Base-by-base conservation (phyloP, 2,888 invertebrate species). In the Drosophila bunnanda region DNA sequence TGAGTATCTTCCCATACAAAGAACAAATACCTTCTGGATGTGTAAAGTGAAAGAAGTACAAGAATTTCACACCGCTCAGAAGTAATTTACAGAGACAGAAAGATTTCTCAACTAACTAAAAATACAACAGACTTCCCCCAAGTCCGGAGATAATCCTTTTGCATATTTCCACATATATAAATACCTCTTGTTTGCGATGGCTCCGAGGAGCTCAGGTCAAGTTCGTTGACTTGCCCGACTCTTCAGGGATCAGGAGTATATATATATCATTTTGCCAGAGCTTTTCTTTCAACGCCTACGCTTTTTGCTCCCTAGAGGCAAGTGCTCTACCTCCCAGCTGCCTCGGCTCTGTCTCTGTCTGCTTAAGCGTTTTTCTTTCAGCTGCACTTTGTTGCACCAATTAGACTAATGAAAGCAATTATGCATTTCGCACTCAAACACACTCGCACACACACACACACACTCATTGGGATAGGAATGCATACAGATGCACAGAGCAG, bases 341-440 rank as follows among this genome's bases (percentile, higher is more conserved):
- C n/a, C 57, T 15, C 46, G 6, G 30, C 28, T 38, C 34, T 46
- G 52, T 46, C 54, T 64, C 69, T 59, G 55, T 57, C 39, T 32
- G 64, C 44, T 55, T 28, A 72, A 66, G 30, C 76, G 65, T 56
- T 58, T 62, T 70, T 77, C 75, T 82, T 72, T 71, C 70, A 65
- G 69, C 64, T 69, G 28, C 61, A 66, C 50, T 55, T 53, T 58
- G 67, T 55, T 58, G 73, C 82, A 65, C 79, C 85, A 88, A 88
- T 86, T 86, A 86, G 77, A 81, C 82, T 86, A 86, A 88, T 88
- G 82, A 75, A 82, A 76, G 80, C 80, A 84, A 88, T 88, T 83
- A 85, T 88, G 86, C 88, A 88, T 86, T 82, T 82, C 69, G 73
- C 81, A 70, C 65, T 75, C 54, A 43, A 61, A 74, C 50, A 66